These are phyloP conservation scores for Scalopus aquaticus DNA, from an alignment of 2,113 vertebrate species.

Conservation along the genomic window DNA sequence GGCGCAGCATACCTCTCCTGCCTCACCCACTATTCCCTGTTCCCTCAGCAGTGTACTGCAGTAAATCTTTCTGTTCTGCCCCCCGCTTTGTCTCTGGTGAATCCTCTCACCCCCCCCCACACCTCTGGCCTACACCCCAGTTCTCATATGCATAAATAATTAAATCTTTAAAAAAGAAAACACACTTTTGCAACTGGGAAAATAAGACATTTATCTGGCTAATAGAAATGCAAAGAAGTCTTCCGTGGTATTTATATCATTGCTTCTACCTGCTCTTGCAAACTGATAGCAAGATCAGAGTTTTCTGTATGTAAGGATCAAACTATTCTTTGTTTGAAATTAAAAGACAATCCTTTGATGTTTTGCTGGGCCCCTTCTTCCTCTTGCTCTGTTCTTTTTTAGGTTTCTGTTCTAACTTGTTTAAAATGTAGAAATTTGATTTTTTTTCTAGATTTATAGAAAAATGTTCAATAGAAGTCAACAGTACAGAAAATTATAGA, in stretches of 20 bases:
- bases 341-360: background rate
- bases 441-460: background rate
- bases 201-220: background rate
- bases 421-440: background rate
- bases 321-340: conserved; percentile 55
- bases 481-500: background rate
- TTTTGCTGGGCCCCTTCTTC: background rate
- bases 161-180: too few species aligned
- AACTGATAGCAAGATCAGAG: background rate
- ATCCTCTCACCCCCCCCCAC: too few species aligned
- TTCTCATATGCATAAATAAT: too few species aligned
- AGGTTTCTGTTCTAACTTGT: background rate
- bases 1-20: too few species aligned
- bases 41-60: too few species aligned
- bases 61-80: too few species aligned
- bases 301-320: conserved; percentile 29
- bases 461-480: background rate
- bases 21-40: too few species aligned
- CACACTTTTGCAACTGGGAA: conserved; percentile 15
- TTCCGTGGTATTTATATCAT: background rate
- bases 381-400: background rate
- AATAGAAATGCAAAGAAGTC: background rate
- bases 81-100: too few species aligned
- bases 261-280: background rate
- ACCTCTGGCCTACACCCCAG: too few species aligned